A percentile compares a stretch with the other conserved stretches of the same genome.
phyloP scores from a whole-genome alignment of 2,113 vertebrate species.

The Nothoprocta pentlandii region DNA sequence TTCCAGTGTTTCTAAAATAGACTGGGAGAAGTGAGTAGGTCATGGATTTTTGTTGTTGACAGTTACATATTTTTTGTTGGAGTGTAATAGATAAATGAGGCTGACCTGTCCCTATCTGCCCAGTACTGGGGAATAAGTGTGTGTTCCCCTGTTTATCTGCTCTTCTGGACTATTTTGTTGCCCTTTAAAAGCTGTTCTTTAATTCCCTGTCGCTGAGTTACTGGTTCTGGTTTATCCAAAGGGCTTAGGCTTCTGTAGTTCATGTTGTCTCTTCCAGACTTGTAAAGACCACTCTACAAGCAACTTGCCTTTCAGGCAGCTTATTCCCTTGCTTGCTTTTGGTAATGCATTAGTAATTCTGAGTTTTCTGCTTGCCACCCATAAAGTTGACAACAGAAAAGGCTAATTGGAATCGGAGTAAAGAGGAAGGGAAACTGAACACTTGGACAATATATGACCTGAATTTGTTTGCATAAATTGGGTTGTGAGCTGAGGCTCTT shows the following conservation, averaged over 20 bases:
- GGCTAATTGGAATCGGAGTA: constrained; percentile 21
- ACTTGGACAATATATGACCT: neutral
- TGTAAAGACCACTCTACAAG: neutral
- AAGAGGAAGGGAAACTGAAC: neutral
- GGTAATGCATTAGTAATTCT: neutral
- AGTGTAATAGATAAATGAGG: neutral
- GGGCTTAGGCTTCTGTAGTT: neutral
- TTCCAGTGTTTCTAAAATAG: constrained; percentile 17
- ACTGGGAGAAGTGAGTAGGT: neutral
- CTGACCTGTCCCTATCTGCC: neutral
- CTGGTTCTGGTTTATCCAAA: neutral
- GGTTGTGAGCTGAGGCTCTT: neutral
- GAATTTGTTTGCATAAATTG: neutral
- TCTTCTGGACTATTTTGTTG: neutral
- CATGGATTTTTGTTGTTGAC: neutral
- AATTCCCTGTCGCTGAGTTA: neutral
- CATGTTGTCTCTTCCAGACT: neutral
- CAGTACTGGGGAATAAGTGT: neutral
- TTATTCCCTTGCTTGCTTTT: neutral
- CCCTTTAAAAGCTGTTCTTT: neutral
- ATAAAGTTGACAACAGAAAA: constrained; percentile 7
- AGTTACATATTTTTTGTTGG: neutral
- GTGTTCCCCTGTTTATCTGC: neutral
- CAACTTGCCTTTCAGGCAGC: neutral
- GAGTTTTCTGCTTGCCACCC: neutral